phyloP scores from a whole-genome alignment of 2,888 invertebrate genomes.

The Drosophila paramelanica region DNA sequence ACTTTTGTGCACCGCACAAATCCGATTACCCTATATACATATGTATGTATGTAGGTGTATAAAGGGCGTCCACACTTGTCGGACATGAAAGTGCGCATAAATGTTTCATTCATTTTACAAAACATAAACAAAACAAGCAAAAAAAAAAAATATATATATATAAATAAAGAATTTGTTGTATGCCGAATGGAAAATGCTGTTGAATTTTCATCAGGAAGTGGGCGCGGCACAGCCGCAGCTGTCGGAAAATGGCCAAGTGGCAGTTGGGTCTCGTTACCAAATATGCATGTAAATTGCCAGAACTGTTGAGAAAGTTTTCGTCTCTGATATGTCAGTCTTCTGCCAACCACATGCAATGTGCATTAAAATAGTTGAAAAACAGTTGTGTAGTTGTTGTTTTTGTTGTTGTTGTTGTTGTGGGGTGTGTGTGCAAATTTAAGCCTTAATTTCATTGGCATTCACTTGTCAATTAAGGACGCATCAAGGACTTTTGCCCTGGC shows the following conservation, averaged over 20 bases:
- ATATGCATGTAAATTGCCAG: constrained; percentile 47
- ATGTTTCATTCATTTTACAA: constrained; percentile 61
- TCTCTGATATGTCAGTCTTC: neutral
- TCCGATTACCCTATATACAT: constrained; percentile 24
- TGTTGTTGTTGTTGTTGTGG: constrained; percentile 1
- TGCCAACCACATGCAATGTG: constrained; percentile 53
- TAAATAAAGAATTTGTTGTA: neutral
- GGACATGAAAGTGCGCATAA: constrained; percentile 29
- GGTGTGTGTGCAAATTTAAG: constrained; percentile 31
- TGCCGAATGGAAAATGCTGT: constrained; percentile 23
- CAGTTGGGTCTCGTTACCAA: constrained; percentile 18
- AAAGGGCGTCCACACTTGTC: neutral
- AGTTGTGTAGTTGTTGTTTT: neutral
- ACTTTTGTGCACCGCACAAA: constrained; percentile 17
- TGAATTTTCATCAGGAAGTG: neutral
- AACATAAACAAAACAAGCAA: constrained; percentile 27
- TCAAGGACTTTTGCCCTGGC: constrained; percentile 52
- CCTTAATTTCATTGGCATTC: constrained; percentile 67
- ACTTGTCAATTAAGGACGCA: constrained; percentile 68
- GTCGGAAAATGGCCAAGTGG: constrained; percentile 21
- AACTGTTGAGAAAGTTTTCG: constrained; percentile 29
- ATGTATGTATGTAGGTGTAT: no score
- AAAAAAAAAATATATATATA: neutral
- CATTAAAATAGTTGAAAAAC: constrained; percentile 55
- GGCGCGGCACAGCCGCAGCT: constrained; percentile 4